phyloP scores from a whole-genome alignment of 2,113 vertebrate species.

The Hucho hucho region DNA sequence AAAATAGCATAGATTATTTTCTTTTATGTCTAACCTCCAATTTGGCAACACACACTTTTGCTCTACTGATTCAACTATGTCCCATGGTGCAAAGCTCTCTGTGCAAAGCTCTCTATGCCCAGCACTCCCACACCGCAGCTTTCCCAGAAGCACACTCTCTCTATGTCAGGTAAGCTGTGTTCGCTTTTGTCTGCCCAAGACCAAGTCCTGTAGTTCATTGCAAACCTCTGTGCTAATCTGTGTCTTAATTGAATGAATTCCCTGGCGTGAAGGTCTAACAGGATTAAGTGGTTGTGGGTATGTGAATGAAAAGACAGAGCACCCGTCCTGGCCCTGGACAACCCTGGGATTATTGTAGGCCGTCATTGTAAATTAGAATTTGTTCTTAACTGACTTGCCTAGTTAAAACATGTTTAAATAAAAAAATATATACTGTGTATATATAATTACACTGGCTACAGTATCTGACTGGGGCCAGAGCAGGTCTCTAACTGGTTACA shows the following conservation, averaged over 20 bases:
- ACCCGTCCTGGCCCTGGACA: conserved; percentile 5
- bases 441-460: neutral
- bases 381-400: neutral
- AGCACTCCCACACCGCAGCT: neutral
- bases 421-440: too few relatives aligned
- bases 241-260: conserved; percentile 51
- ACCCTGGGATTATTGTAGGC: conserved; percentile 24
- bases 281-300: conserved; percentile 38
- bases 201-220: conserved; percentile 21
- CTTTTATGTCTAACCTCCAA: neutral
- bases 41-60: too few relatives aligned
- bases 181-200: conserved; percentile 10
- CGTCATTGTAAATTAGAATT: too few relatives aligned
- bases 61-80: too few relatives aligned
- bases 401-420: neutral
- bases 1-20: neutral
- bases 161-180: neutral
- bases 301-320: conserved; percentile 34
- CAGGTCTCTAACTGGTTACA: neutral
- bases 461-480: neutral
- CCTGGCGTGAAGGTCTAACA: conserved; percentile 41
- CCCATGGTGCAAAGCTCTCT: neutral
- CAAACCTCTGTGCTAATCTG: conserved; percentile 30
- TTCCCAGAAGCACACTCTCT: neutral
- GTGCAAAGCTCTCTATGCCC: neutral